phyloP scores from a whole-genome alignment of 2,888 invertebrate species.

The Lamellibrachia columna region DNA sequence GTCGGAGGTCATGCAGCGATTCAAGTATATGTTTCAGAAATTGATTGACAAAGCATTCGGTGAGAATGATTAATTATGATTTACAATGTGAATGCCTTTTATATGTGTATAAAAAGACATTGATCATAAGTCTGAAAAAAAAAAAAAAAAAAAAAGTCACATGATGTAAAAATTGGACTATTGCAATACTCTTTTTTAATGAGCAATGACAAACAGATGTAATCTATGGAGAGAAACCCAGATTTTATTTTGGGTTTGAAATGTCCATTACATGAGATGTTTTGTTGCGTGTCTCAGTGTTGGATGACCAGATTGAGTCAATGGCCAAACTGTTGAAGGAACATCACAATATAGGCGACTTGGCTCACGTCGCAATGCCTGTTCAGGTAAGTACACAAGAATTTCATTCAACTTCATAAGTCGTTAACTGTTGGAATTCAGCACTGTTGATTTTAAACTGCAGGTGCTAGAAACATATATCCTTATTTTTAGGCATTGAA shows the following conservation, averaged over 20 bases:
- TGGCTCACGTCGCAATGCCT: constrained; percentile 58
- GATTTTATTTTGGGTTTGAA: neutral
- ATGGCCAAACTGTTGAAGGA: constrained; percentile 64
- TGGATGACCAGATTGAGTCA: constrained; percentile 66
- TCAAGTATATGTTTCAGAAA: constrained; percentile 71
- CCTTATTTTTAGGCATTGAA: neutral
- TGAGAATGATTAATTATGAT: constrained; percentile 36
- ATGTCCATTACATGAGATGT: constrained; percentile 14
- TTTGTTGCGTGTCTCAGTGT: constrained; percentile 49
- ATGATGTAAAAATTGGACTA: too few relatives aligned
- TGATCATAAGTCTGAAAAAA: too few relatives aligned
- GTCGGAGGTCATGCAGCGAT: constrained; percentile 28
- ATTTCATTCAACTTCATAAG: neutral
- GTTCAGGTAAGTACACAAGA: constrained; percentile 48
- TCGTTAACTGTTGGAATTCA: neutral
- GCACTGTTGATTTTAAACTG: too few relatives aligned
- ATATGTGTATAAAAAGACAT: too few relatives aligned
- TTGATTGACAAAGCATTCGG: constrained; percentile 66
- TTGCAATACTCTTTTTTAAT: neutral
- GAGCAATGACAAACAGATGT: neutral
- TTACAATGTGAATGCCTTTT: neutral
- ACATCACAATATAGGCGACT: constrained; percentile 58
- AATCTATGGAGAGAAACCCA: neutral
- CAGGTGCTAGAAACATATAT: neutral
- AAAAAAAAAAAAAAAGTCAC: too few relatives aligned